Conservation (phyloP, 2,113 vertebrate genomes). For the Cinclus cinclus region DNA sequence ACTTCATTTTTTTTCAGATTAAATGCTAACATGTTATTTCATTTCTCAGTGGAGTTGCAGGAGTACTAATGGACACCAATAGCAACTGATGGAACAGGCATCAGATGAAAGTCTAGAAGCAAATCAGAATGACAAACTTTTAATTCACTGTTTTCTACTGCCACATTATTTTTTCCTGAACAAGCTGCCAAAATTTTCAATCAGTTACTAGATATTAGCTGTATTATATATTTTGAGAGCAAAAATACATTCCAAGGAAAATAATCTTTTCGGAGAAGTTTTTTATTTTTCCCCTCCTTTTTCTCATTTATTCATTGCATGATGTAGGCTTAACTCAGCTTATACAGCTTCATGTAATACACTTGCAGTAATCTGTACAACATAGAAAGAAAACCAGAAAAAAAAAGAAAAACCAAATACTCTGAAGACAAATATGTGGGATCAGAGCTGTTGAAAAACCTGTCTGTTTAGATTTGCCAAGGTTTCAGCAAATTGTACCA, state of each 20-base stretch:
- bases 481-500: neutral
- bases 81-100: neutral
- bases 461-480: neutral
- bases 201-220: neutral
- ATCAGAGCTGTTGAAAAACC: neutral
- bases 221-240: neutral
- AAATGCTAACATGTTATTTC: constrained; percentile 73
- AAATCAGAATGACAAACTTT: neutral
- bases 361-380: neutral
- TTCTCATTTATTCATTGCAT: neutral
- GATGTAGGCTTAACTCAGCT: neutral
- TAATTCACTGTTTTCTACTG: neutral
- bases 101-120: neutral
- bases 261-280: neutral
- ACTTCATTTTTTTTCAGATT: constrained; percentile 67
- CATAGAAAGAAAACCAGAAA: neutral
- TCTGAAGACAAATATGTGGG: neutral
- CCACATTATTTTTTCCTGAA: neutral
- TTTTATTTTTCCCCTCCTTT: neutral
- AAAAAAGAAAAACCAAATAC: neutral
- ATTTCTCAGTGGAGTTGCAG: neutral
- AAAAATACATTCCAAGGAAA: neutral
- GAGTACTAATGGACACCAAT: constrained; percentile 43
- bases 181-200: neutral
- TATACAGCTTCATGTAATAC: neutral